These are phyloP conservation scores for Poecilus cupreus DNA, from an alignment of 2,888 invertebrate species.

Conservation along the genomic window DNA sequence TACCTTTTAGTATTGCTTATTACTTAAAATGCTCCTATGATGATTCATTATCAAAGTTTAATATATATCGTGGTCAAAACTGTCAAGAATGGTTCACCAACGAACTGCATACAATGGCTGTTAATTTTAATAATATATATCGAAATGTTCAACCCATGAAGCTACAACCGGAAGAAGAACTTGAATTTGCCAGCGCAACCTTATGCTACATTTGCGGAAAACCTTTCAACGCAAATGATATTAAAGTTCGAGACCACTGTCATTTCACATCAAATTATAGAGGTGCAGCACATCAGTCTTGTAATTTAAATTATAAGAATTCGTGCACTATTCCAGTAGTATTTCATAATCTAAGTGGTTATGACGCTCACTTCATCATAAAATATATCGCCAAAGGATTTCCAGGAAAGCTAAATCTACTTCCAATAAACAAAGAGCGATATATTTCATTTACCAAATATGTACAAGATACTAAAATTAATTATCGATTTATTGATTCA, in stretches of 20 bases:
- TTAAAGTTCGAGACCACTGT: slow-evolving; percentile 63
- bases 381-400: neutral
- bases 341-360: slow-evolving; percentile 64
- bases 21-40: slow-evolving; percentile 64
- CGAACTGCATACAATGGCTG: slow-evolving; percentile 17
- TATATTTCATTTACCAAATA: slow-evolving; percentile 40
- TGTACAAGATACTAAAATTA: slow-evolving; percentile 10
- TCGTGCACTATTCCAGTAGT: slow-evolving; percentile 63
- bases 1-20: slow-evolving; percentile 60
- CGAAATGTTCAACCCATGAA: slow-evolving; percentile 14
- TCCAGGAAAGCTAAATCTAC: neutral
- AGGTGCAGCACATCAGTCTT: slow-evolving; percentile 61
- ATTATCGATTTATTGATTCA: slow-evolving; percentile 50
- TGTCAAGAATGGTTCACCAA: slow-evolving; percentile 62
- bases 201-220: too few species aligned
- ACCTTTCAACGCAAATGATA: slow-evolving; percentile 53
- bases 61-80: slow-evolving; percentile 61
- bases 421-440: slow-evolving; percentile 29
- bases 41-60: slow-evolving; percentile 62
- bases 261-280: slow-evolving; percentile 62
- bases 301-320: slow-evolving; percentile 65
- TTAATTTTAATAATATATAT: neutral
- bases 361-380: slow-evolving; percentile 63
- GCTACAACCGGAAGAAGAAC: slow-evolving; percentile 19
- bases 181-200: neutral